phyloP scores from a whole-genome alignment of 2,888 invertebrate species.

The Loripinus fragilis region DNA sequence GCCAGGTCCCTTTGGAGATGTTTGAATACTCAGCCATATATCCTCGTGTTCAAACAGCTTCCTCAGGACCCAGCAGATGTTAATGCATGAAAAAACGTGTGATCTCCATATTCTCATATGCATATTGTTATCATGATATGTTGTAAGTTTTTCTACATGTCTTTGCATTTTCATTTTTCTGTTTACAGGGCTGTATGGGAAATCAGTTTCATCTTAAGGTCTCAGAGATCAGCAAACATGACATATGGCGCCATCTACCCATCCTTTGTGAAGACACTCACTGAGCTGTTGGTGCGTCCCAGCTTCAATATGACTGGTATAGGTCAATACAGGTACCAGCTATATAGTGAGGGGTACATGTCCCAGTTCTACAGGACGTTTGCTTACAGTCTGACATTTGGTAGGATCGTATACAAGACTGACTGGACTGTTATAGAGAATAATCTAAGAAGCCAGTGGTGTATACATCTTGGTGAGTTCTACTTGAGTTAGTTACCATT shows the following conservation, averaged over 20 bases:
- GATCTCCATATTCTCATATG: too few species aligned
- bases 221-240: background rate
- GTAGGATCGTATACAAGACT: constrained; percentile 27
- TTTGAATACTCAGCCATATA: too few species aligned
- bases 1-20: too few species aligned
- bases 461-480: constrained; percentile 20
- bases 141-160: too few species aligned
- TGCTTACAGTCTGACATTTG: constrained; percentile 43
- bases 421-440: constrained; percentile 43
- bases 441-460: constrained; percentile 34
- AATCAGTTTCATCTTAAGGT: constrained; percentile 39
- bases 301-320: constrained; percentile 23
- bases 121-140: too few species aligned
- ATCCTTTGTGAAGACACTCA: constrained; percentile 52
- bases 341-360: constrained; percentile 43
- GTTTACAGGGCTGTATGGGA: constrained; percentile 45
- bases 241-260: constrained; percentile 33
- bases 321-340: constrained; percentile 30
- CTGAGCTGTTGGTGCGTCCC: constrained; percentile 42
- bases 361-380: constrained; percentile 30
- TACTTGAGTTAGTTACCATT: too few species aligned
- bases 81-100: too few species aligned
- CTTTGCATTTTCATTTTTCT: too few species aligned
- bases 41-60: too few species aligned
- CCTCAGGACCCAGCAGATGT: too few species aligned